Percentiles rank a stretch among this genome's conserved stretches.
These are phyloP conservation scores for Euwallacea similis DNA, from an alignment of 1,140 invertebrate species.

Conservation along the genomic window DNA sequence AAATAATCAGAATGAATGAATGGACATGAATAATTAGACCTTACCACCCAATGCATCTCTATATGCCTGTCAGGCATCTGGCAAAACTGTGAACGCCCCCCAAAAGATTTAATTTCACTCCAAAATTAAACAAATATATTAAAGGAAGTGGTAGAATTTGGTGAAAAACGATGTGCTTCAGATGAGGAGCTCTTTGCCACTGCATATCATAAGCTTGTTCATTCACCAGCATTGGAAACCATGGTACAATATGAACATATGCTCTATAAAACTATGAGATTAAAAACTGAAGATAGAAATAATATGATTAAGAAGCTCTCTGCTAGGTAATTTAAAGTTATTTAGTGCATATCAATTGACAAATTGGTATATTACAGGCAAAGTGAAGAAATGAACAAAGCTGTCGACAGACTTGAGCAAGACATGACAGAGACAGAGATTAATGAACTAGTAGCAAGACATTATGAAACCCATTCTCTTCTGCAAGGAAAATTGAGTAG, in stretches of 20 bases:
- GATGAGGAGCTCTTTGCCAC: constrained; percentile 80
- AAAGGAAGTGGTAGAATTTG: constrained; percentile 68
- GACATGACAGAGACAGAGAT: constrained; percentile 75
- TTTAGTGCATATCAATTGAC: not conserved
- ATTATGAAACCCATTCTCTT: constrained; percentile 77
- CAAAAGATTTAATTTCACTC: not conserved
- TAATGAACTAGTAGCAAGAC: constrained; percentile 72
- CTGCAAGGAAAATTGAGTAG: constrained; percentile 72
- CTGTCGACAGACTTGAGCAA: constrained; percentile 67
- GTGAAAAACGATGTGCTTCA: constrained; percentile 69
- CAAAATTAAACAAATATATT: constrained; percentile 32
- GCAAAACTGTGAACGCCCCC: not conserved
- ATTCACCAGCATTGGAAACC: constrained; percentile 78
- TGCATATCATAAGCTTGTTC: constrained; percentile 78
- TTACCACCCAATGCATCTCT: too few species aligned
- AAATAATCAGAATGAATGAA: too few species aligned
- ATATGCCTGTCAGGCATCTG: not conserved
- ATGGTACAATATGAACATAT: constrained; percentile 79
- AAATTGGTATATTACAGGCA: constrained; percentile 58
- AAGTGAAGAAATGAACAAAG: constrained; percentile 75
- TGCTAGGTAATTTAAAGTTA: constrained; percentile 56
- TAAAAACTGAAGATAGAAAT: constrained; percentile 68
- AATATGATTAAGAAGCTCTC: constrained; percentile 61
- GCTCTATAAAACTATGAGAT: constrained; percentile 71
- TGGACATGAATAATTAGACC: too few species aligned